Evolutionary conservation across 2,797 vertebrate genomes (phyloP).

Genomic region (Hippopotamyrus pictus): DNA sequence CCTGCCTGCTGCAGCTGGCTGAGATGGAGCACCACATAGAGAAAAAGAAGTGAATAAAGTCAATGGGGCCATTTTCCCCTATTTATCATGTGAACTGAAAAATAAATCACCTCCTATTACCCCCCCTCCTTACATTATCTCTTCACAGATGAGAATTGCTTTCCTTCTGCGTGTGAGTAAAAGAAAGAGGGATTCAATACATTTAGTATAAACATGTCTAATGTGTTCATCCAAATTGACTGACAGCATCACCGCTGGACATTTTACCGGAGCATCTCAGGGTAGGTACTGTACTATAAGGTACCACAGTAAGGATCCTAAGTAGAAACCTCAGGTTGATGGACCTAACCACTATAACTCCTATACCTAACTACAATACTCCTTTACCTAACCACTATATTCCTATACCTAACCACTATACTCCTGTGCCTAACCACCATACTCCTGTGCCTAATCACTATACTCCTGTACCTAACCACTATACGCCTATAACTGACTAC

Average conservation of each 20-base stretch:
- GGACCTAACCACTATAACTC: neutral
- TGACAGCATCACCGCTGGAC: neutral
- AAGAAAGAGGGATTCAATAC: neutral
- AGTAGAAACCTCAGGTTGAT: neutral
- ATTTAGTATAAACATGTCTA: neutral
- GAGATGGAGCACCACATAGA: neutral
- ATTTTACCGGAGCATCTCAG: neutral
- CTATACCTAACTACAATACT: neutral
- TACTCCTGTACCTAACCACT: neutral
- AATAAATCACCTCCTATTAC: neutral
- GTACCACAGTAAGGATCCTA: neutral
- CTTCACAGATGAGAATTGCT: neutral
- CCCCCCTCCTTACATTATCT: neutral
- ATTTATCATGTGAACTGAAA: neutral
- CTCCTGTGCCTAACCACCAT: neutral
- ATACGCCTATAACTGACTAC: neutral
- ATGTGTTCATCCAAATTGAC: neutral
- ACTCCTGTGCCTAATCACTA: neutral
- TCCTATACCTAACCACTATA: neutral
- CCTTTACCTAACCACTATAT: neutral
- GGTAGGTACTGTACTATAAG: neutral
- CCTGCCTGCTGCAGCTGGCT: slow-evolving; percentile 45
- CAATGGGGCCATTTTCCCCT: neutral
- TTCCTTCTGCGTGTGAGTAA: neutral
- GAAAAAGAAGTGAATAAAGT: neutral